phyloP scores from a whole-genome alignment of 2,113 vertebrate species.

The Caracal caracal region DNA sequence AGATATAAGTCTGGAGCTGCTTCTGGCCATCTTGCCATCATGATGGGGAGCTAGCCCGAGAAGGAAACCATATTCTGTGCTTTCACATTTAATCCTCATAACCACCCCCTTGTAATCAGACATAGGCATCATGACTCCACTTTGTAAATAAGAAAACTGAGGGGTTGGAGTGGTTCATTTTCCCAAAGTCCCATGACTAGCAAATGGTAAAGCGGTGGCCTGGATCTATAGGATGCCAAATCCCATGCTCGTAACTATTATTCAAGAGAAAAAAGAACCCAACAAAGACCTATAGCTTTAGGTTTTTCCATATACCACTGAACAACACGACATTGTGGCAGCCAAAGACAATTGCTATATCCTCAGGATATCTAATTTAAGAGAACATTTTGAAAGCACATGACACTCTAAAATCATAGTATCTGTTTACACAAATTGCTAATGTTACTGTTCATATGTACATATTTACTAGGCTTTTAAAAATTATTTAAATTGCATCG shows the following conservation, averaged over 20 bases:
- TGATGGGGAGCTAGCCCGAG: neutral
- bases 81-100: neutral
- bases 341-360: neutral
- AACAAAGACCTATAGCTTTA: neutral
- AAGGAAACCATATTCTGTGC: neutral
- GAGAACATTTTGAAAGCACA: neutral
- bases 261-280: neutral
- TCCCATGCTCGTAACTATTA: neutral
- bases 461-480: neutral
- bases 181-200: neutral
- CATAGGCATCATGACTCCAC: neutral
- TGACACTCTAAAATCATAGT: neutral
- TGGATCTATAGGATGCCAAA: neutral
- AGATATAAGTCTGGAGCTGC: neutral
- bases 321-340: neutral
- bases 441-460: neutral
- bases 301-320: neutral
- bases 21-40: neutral
- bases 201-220: neutral
- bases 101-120: neutral
- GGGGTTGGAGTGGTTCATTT: neutral
- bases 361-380: neutral
- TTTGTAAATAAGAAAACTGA: neutral
- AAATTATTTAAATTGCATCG: slow-evolving; percentile 3
- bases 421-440: neutral